Evolutionary conservation across 2,888 invertebrate genomes (phyloP).

Genomic region (Melinaea marsaeus): DNA sequence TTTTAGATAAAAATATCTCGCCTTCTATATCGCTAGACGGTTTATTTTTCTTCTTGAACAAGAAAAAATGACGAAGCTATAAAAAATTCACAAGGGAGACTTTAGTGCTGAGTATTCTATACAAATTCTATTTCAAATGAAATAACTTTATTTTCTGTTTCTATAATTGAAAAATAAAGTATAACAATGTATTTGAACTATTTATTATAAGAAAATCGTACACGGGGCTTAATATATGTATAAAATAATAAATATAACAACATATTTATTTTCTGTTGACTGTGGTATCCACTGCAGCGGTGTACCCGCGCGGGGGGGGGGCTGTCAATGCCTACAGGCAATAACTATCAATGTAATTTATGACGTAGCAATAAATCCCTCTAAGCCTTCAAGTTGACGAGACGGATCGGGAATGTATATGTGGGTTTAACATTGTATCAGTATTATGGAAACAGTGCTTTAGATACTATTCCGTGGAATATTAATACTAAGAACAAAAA

Average conservation of each 20-base stretch:
- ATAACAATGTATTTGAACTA: neutral
- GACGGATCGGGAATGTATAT: slow-evolving; percentile 31
- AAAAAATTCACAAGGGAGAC: too few species aligned
- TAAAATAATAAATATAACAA: neutral
- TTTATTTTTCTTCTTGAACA: neutral
- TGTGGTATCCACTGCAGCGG: slow-evolving; percentile 33
- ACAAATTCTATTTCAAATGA: too few species aligned
- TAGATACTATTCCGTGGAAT: too few species aligned
- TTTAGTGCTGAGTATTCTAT: too few species aligned
- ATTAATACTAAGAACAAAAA: too few species aligned
- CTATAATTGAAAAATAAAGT: too few species aligned
- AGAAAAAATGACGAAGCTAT: too few species aligned
- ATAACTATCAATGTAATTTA: slow-evolving; percentile 45
- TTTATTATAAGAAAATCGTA: neutral
- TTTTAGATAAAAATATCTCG: too few species aligned
- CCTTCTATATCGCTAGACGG: neutral
- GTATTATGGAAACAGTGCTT: slow-evolving; percentile 23
- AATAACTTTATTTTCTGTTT: too few species aligned
- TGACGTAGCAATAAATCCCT: slow-evolving; percentile 41
- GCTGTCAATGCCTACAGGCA: slow-evolving; percentile 38
- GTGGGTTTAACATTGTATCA: slow-evolving; percentile 32
- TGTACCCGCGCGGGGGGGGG: slow-evolving; percentile 17
- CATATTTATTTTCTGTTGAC: neutral
- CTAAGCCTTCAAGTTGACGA: slow-evolving; percentile 31
- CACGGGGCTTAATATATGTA: neutral